Evolutionary conservation across 1,140 invertebrate genomes (phyloP), one percentile per base, ranked within the genome.

Genomic region (Bilobella aurantiaca): DNA sequence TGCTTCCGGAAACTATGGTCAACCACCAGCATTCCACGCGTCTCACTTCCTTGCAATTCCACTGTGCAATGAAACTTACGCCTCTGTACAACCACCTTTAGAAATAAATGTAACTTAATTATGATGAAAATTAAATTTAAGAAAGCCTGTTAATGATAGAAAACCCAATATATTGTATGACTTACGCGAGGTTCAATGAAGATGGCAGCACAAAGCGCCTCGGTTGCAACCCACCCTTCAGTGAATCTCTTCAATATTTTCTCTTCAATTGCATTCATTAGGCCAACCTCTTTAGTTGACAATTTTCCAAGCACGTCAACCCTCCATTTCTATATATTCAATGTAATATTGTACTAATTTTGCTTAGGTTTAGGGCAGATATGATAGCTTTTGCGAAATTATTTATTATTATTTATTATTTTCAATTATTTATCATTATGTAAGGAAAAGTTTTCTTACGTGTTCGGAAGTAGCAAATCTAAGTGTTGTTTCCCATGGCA

Each of bases 401-500:
- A 53, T 23, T 8, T 53, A 18, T 14, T 53, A 18, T 53, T 12
- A 53, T 53, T 53, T 8, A 5, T 53, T 8, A 12, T 58, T 58
- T 29, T 5, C 12, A 42, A 5, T 37, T 32, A 59, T 3, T 28
- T 29, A 23, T 59, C 8, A 59, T 59, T 25, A 59, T 59, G 16
- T 8, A 59, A 12, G 8, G 3, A 29, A 16, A 5, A 21, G 59
- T 53, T 53, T 14, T 42, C 57, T 23, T 63, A 69, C 71, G 49
- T 28, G 63, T 32, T 59, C n/a, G 32, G 30, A 64, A 28, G 58
- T 70, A 34, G 60, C 53, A n/a, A 34, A 66, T 61, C 59, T 60
- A 62, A 63, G 56, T 68, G 82, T 83, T 0, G 82, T 77, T 74
- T 87, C 85, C 85, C 85, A 87, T 2, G 86, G 83, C 5, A 86